A percentile compares a stretch with the other conserved stretches of the same genome.
phyloP scores from a whole-genome alignment of 2,888 invertebrate genomes.

The Pachymerium ferrugineum region DNA sequence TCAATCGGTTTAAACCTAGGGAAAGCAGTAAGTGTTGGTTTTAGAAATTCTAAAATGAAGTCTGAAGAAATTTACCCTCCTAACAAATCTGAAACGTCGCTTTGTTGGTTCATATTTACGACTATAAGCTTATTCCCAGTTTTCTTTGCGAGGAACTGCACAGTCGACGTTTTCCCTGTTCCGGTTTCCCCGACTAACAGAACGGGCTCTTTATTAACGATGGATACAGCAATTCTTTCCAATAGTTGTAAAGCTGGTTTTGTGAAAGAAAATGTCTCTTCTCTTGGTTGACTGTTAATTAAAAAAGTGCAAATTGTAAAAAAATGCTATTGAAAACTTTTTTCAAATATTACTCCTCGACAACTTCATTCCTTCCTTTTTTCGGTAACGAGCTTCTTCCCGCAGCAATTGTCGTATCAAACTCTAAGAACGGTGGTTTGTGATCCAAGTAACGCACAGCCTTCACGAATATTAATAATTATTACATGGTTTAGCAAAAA shows the following conservation, averaged over 20 bases:
- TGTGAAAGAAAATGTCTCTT: constrained; percentile 66
- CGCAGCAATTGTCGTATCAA: too few species aligned
- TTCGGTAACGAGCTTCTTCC: too few species aligned
- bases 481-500: neutral
- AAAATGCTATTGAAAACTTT: neutral
- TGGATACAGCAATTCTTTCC: constrained; percentile 81
- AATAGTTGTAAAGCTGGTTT: constrained; percentile 67
- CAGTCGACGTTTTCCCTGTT: constrained; percentile 92
- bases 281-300: neutral
- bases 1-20: constrained; percentile 81
- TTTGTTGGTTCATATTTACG: constrained; percentile 98
- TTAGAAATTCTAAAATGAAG: neutral
- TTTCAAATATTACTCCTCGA: neutral
- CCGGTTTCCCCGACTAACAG: constrained; percentile 97
- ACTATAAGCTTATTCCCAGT: constrained; percentile 76
- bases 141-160: constrained; percentile 82
- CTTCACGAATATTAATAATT: constrained; percentile 38
- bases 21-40: constrained; percentile 31
- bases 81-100: constrained; percentile 90
- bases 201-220: constrained; percentile 78
- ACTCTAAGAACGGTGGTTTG: too few species aligned
- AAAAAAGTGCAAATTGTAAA: neutral
- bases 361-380: too few species aligned
- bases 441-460: too few species aligned
- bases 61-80: constrained; percentile 64